Percentiles rank a stretch among this genome's conserved stretches.
phyloP scores from a whole-genome alignment of 2,888 invertebrate genomes.

The Apoderus coryli region DNA sequence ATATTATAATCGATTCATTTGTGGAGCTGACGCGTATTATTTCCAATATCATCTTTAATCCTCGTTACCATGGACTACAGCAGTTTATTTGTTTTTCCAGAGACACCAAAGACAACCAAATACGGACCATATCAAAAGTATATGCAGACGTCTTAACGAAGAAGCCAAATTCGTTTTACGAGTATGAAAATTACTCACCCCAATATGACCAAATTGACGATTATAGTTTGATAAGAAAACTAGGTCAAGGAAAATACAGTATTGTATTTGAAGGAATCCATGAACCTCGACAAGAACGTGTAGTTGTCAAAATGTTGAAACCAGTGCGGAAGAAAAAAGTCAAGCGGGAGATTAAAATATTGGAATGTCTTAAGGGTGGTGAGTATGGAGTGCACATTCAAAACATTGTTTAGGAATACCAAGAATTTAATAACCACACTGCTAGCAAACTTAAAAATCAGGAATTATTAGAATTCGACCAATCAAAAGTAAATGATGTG shows the following conservation, averaged over 20 bases:
- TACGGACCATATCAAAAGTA: conserved; percentile 25
- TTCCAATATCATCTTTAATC: too few relatives aligned
- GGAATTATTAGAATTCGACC: too few relatives aligned
- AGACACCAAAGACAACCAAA: conserved; percentile 18
- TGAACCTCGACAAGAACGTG: conserved; percentile 24
- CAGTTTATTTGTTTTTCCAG: conserved; percentile 18
- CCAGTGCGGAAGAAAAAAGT: conserved; percentile 31
- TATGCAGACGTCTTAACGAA: conserved; percentile 27
- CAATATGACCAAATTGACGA: conserved; percentile 25
- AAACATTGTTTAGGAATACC: too few relatives aligned
- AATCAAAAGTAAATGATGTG: too few relatives aligned
- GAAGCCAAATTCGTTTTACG: conserved; percentile 27
- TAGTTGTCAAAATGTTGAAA: conserved; percentile 31
- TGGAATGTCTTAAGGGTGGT: conserved; percentile 29
- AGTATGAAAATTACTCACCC: conserved; percentile 28
- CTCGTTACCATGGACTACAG: too few relatives aligned
- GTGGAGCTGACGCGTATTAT: too few relatives aligned
- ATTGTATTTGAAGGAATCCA: conserved; percentile 30
- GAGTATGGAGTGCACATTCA: too few relatives aligned
- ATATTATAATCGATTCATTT: too few relatives aligned
- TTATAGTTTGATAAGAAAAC: conserved; percentile 26
- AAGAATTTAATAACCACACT: too few relatives aligned
- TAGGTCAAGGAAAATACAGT: conserved; percentile 34
- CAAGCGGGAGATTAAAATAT: conserved; percentile 31
- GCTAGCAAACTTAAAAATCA: too few relatives aligned